Evolutionary conservation across 2,113 vertebrate genomes (phyloP).

Genomic region (Takifugu bimaculatus): DNA sequence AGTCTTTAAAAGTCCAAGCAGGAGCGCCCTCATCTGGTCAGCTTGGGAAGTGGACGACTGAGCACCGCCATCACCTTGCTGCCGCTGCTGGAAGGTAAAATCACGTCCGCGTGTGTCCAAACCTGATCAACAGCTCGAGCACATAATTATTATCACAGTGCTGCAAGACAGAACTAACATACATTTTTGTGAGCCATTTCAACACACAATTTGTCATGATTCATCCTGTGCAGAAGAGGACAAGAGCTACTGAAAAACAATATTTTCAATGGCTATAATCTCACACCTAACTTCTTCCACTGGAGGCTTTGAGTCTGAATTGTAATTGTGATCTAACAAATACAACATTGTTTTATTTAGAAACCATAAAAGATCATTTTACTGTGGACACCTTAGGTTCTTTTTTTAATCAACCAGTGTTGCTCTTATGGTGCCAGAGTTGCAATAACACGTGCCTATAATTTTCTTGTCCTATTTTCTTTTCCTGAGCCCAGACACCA

Average conservation of each 20-base stretch:
- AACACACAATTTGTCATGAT: neutral
- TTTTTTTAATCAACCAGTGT: too few species aligned
- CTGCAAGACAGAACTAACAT: too few species aligned
- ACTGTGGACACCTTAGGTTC: too few species aligned
- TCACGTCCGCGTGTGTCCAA: neutral
- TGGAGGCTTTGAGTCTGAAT: neutral
- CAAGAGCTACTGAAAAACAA: too few species aligned
- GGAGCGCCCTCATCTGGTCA: slow-evolving; percentile 94
- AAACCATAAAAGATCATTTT: too few species aligned
- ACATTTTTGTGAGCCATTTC: too few species aligned
- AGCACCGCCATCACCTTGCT: slow-evolving; percentile 93
- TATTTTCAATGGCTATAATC: too few species aligned
- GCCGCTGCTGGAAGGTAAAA: slow-evolving; percentile 87
- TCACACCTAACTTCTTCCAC: too few species aligned
- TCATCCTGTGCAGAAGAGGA: too few species aligned
- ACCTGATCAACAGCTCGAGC: neutral
- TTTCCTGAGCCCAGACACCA: slow-evolving; percentile 7
- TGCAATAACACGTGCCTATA: slow-evolving; percentile 18
- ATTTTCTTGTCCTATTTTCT: slow-evolving; percentile 42
- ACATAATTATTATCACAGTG: too few species aligned
- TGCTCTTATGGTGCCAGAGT: slow-evolving; percentile 1
- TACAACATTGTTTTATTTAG: too few species aligned
- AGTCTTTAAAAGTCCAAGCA: slow-evolving; percentile 90
- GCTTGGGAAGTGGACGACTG: slow-evolving; percentile 92
- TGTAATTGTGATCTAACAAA: too few species aligned